phyloP scores from a whole-genome alignment of 1,140 invertebrate genomes.

The Zaprionus kolodkinae region DNA sequence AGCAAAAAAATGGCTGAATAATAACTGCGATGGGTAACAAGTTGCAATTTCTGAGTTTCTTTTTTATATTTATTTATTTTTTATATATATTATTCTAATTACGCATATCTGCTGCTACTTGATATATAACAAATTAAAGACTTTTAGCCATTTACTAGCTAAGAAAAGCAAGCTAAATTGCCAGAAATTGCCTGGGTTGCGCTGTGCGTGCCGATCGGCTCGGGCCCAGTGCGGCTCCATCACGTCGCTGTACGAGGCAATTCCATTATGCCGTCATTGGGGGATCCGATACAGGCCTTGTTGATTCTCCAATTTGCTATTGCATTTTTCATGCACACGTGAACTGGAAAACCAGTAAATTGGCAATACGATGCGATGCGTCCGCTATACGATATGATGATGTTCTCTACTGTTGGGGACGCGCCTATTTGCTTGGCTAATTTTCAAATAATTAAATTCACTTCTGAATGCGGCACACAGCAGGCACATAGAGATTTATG shows the following conservation, averaged over 20 bases:
- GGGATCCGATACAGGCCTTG: not conserved
- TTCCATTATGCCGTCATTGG: slow-evolving; percentile 38
- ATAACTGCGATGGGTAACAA: not conserved
- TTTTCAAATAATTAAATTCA: slow-evolving; percentile 37
- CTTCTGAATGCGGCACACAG: slow-evolving; percentile 20
- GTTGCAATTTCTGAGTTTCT: not conserved
- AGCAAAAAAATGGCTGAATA: slow-evolving; percentile 2
- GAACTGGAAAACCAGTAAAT: slow-evolving; percentile 2
- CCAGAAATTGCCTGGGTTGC: not conserved
- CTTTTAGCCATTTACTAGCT: not conserved
- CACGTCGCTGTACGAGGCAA: slow-evolving; percentile 18
- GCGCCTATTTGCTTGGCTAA: slow-evolving; percentile 1
- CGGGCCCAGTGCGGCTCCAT: slow-evolving; percentile 10
- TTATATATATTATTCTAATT: too few relatives aligned
- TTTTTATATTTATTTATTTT: not conserved
- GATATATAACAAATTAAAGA: too few relatives aligned
- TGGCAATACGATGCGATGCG: not conserved
- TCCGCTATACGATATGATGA: not conserved
- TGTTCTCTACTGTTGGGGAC: too few relatives aligned
- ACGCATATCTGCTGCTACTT: too few relatives aligned
- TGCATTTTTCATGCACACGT: slow-evolving; percentile 15
- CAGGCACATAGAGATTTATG: slow-evolving; percentile 52
- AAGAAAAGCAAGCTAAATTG: not conserved
- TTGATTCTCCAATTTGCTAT: not conserved
- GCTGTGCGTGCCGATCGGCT: not conserved